Conservation (phyloP, 1,140 invertebrate genomes). For the Heliconius hewitsoni region DNA sequence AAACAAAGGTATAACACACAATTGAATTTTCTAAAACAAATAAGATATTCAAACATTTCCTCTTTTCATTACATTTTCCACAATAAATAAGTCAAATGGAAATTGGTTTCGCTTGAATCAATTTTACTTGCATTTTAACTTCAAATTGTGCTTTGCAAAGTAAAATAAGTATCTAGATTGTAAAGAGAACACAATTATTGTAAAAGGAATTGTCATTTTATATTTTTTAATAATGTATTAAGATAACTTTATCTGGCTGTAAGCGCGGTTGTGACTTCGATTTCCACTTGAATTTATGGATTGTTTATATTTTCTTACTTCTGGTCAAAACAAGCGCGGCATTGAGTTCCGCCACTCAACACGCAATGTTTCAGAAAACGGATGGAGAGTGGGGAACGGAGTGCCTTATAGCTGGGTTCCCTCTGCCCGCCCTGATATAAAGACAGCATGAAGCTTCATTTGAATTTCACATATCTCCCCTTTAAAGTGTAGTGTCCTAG, state of each 20-base stretch:
- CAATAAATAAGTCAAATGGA: constrained; percentile 6
- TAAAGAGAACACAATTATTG: neutral
- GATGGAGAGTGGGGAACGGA: too few species aligned
- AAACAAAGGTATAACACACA: neutral
- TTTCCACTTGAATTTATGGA: neutral
- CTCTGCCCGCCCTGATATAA: too few species aligned
- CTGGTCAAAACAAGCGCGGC: too few species aligned
- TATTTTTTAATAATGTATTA: neutral
- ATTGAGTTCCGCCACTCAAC: too few species aligned
- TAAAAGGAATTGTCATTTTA: neutral
- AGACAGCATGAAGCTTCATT: too few species aligned
- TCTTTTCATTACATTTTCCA: constrained; percentile 4
- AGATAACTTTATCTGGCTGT: too few species aligned
- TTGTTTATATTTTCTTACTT: too few species aligned
- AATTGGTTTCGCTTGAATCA: constrained; percentile 16
- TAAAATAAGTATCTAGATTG: neutral
- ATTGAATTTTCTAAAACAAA: neutral
- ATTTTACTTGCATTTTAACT: constrained; percentile 23
- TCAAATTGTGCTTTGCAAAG: neutral
- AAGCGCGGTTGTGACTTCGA: neutral
- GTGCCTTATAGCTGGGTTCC: too few species aligned
- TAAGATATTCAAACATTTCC: neutral
- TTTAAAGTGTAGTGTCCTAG: neutral
- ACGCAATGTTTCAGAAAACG: too few species aligned
- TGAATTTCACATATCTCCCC: neutral